Conservation (phyloP, 2,888 invertebrate genomes). For the Flexamia atlantica region DNA sequence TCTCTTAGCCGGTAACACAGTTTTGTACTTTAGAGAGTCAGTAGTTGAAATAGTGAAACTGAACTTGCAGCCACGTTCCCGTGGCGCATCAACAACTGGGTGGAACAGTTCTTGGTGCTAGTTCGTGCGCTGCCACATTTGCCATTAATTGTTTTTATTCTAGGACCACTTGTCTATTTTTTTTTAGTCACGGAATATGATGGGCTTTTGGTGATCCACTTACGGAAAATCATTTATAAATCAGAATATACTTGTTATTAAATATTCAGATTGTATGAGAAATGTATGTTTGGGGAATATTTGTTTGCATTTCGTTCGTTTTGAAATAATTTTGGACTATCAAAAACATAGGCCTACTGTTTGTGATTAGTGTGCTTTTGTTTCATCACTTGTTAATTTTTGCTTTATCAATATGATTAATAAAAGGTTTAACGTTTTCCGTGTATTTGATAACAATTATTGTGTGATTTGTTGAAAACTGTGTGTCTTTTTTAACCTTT, state of each 20-base stretch:
- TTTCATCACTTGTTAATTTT: neutral
- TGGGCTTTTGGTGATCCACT: constrained; percentile 25
- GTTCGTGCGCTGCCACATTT: constrained; percentile 43
- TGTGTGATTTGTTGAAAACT: neutral
- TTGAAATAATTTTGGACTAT: neutral
- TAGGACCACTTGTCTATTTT: constrained; percentile 41
- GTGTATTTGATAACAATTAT: neutral
- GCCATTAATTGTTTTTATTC: constrained; percentile 44
- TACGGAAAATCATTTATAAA: no score
- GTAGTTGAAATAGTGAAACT: constrained; percentile 24
- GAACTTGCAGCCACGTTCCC: neutral
- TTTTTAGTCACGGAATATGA: constrained; percentile 30
- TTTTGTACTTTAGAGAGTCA: constrained; percentile 36
- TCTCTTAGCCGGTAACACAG: neutral
- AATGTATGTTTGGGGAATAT: no score
- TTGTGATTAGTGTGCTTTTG: constrained; percentile 22
- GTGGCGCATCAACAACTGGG: constrained; percentile 11
- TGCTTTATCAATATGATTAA: neutral
- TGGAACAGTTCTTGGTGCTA: constrained; percentile 1
- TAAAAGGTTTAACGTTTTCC: neutral
- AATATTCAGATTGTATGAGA: no score
- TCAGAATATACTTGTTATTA: no score
- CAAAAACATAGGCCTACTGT: constrained; percentile 18
- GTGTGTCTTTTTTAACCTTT: neutral
- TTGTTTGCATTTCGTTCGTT: neutral